Percentiles rank a stretch among this genome's conserved stretches.
Conservation (phyloP, 1,140 invertebrate genomes). For the Phymastichus coffea region DNA sequence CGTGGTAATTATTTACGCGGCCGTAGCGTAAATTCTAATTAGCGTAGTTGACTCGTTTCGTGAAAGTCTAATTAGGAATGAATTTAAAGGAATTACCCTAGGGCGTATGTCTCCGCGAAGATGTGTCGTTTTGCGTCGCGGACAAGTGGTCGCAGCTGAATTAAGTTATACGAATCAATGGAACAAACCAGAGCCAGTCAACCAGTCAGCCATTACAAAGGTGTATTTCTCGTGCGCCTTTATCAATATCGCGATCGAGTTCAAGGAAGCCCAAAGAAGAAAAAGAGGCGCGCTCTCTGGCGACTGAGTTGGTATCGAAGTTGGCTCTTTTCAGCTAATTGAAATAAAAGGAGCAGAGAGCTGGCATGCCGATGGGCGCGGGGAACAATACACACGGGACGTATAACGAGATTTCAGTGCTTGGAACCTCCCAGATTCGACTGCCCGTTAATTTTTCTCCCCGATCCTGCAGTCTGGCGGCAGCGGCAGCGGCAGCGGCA, state of each 20-base stretch:
- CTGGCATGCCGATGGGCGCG: too few species aligned
- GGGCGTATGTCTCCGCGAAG: too few species aligned
- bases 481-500: neutral
- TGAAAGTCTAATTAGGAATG: constrained; percentile 25
- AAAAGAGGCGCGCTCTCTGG: too few species aligned
- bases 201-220: too few species aligned
- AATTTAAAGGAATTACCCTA: constrained; percentile 16
- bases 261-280: too few species aligned
- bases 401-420: constrained; percentile 7
- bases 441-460: neutral
- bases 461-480: neutral
- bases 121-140: neutral
- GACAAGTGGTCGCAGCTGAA: neutral
- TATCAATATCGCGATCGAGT: too few species aligned
- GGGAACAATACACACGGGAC: too few species aligned
- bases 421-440: constrained; percentile 1
- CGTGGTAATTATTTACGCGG: constrained; percentile 19
- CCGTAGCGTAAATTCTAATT: constrained; percentile 29
- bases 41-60: constrained; percentile 3
- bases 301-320: too few species aligned
- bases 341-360: too few species aligned
- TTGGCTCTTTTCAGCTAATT: too few species aligned
- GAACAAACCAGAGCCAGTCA: too few species aligned
- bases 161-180: neutral
- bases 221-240: too few species aligned